Conservation (phyloP, 2,113 vertebrate genomes). For the Xiphorhynchus elegans region DNA sequence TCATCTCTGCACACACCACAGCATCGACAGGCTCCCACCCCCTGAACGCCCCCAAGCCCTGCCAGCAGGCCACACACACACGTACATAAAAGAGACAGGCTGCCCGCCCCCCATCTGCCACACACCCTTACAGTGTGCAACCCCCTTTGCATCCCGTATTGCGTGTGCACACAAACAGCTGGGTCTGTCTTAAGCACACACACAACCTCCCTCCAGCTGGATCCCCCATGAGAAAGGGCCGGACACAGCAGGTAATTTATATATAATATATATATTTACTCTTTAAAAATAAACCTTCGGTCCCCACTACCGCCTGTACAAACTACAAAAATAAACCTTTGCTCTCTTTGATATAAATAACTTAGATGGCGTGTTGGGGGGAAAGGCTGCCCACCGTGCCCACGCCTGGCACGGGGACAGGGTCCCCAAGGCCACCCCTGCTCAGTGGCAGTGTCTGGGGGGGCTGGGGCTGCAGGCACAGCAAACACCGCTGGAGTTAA, state of each 20-base stretch:
- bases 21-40: not conserved
- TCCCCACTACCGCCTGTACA: conserved; percentile 67
- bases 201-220: not conserved
- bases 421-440: conserved; percentile 17
- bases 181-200: not conserved
- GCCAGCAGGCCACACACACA: not conserved
- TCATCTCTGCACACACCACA: not conserved
- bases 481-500: conserved; percentile 62
- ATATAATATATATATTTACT: conserved; percentile 71
- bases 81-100: not conserved
- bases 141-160: not conserved
- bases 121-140: not conserved
- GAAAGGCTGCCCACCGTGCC: not conserved
- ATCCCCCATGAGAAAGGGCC: not conserved
- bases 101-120: not conserved
- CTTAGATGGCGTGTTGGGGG: conserved; percentile 44
- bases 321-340: conserved; percentile 72
- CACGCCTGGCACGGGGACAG: conserved; percentile 51
- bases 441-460: not conserved
- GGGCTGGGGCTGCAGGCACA: not conserved
- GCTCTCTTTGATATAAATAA: conserved; percentile 72
- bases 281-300: conserved; percentile 67
- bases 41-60: not conserved
- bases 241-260: conserved; percentile 41
- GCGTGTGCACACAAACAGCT: not conserved